Conservation (phyloP, 2,113 vertebrate genomes). For the Hipposideros armiger region DNA sequence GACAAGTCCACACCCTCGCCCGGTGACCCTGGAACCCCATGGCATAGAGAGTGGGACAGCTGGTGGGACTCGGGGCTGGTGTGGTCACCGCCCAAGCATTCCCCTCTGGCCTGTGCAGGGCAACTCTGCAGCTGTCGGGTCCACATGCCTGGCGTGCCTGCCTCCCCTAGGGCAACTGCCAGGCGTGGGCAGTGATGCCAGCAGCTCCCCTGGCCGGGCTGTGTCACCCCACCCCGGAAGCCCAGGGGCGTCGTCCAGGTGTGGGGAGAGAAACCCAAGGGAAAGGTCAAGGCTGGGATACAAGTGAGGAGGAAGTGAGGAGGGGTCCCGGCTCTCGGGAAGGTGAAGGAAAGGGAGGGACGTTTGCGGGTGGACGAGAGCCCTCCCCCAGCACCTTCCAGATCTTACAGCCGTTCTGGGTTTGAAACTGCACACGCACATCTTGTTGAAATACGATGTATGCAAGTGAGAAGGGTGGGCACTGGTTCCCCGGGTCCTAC, state of each 20-base stretch:
- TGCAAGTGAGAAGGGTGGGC: neutral
- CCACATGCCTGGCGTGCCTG: slow-evolving; percentile 57
- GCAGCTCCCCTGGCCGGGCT: neutral
- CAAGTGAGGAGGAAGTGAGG: neutral
- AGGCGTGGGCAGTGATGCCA: neutral
- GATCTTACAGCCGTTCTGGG: neutral
- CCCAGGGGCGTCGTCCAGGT: neutral
- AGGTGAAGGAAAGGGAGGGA: neutral
- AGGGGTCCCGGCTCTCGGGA: accelerated
- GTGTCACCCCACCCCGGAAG: neutral
- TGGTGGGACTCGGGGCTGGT: neutral
- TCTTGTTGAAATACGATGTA: accelerated
- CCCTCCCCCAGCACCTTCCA: too few relatives aligned
- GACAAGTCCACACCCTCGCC: slow-evolving; percentile 40
- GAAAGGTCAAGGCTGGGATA: accelerated
- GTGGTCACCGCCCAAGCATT: slow-evolving; percentile 66
- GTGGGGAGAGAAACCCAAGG: too few relatives aligned
- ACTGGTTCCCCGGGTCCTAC: too few relatives aligned
- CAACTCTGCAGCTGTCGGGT: slow-evolving; percentile 65
- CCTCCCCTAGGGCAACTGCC: slow-evolving; percentile 9
- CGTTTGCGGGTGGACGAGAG: neutral
- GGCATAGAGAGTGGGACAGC: slow-evolving; percentile 38
- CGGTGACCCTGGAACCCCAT: neutral
- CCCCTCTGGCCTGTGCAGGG: neutral
- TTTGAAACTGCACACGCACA: accelerated